phyloP scores from a whole-genome alignment of 2,888 invertebrate species.

The Blastobasis adustella region DNA sequence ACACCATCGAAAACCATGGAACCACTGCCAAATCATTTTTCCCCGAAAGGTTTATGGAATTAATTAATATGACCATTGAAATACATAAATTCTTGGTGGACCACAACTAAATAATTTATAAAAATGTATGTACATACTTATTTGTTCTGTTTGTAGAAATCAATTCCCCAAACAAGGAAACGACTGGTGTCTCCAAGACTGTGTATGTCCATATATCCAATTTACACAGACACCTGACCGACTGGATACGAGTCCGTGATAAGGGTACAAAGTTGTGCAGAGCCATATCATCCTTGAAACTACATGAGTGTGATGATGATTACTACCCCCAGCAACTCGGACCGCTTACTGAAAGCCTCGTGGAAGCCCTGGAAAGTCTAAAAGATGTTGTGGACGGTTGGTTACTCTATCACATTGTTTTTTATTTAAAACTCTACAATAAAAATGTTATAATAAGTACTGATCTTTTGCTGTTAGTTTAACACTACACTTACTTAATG shows the following conservation, averaged over 20 bases:
- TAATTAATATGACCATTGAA: no score
- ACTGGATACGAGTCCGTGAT: conserved; percentile 46
- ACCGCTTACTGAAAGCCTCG: conserved; percentile 37
- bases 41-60: neutral
- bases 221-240: conserved; percentile 38
- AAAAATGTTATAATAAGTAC: no score
- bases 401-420: neutral
- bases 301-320: conserved; percentile 46
- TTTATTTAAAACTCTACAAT: no score
- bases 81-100: no score
- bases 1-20: neutral
- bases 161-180: conserved; percentile 44
- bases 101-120: no score
- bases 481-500: no score
- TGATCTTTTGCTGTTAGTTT: no score
- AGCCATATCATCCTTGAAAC: conserved; percentile 40
- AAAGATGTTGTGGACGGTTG: conserved; percentile 46
- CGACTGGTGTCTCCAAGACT: conserved; percentile 49
- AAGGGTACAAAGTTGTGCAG: conserved; percentile 48
- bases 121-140: no score
- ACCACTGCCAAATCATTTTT: neutral
- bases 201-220: conserved; percentile 52
- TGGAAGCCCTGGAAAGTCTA: conserved; percentile 36
- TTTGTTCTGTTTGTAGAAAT: conserved; percentile 35
- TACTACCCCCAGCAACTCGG: conserved; percentile 50